Percentiles rank a stretch among this genome's conserved stretches.
Conservation (phyloP, 2,888 invertebrate genomes). For the Strigamia maritima region DNA sequence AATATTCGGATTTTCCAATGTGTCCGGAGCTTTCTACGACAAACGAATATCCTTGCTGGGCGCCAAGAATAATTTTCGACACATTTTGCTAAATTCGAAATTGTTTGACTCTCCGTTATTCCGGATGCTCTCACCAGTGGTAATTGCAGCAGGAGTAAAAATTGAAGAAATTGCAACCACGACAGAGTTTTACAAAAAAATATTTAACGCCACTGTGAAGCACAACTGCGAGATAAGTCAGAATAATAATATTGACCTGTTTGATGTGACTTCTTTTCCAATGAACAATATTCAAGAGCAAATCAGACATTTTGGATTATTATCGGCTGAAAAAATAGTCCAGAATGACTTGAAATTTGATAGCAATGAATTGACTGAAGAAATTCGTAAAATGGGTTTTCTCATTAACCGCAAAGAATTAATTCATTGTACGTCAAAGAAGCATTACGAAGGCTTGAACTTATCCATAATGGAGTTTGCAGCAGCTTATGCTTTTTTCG, state of each 20-base stretch:
- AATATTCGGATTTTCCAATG: neutral
- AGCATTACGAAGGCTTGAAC: neutral
- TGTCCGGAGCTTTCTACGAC: neutral
- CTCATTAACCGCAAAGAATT: neutral
- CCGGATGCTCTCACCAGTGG: neutral
- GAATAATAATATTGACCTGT: neutral
- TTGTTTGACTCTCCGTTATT: neutral
- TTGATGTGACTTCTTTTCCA: neutral
- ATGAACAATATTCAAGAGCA: neutral
- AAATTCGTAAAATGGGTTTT: neutral
- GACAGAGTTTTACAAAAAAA: neutral
- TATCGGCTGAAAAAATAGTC: neutral
- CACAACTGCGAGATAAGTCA: neutral
- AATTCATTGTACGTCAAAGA: neutral
- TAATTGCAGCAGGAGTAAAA: neutral
- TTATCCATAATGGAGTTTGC: neutral
- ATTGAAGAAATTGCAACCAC: neutral
- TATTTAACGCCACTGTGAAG: neutral
- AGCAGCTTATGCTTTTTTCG: neutral
- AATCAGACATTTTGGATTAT: neutral
- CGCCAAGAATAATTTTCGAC: neutral
- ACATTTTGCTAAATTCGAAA: neutral
- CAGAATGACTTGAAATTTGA: neutral
- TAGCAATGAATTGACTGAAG: neutral
- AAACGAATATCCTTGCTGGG: neutral